Evolutionary conservation across 1,140 invertebrate genomes (phyloP).

Genomic region (Tetragonula clypearis): DNA sequence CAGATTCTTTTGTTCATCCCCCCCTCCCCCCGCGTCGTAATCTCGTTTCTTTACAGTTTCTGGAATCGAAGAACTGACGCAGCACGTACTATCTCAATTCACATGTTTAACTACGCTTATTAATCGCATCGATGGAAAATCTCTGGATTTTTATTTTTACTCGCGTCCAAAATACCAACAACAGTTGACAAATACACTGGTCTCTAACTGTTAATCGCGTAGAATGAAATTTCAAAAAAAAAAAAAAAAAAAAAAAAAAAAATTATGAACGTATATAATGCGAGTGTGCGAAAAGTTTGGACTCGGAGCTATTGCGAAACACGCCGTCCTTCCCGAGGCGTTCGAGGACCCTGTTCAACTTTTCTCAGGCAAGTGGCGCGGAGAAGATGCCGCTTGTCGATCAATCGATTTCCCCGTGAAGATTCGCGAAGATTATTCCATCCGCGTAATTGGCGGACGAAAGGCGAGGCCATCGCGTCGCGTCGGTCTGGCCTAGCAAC

Average conservation of each 20-base stretch:
- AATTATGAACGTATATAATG: background rate
- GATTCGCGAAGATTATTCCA: constrained; percentile 31
- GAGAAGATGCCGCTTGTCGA: background rate
- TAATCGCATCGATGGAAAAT: no score
- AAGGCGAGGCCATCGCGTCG: constrained; percentile 13
- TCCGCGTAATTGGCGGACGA: constrained; percentile 62
- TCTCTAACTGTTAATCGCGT: background rate
- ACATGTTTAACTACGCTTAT: no score
- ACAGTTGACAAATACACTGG: background rate
- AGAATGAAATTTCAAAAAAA: background rate
- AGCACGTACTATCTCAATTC: no score
- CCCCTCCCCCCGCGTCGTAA: background rate
- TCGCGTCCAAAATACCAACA: no score
- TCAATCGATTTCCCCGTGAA: background rate
- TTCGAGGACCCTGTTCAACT: background rate
- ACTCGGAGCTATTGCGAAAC: constrained; percentile 4
- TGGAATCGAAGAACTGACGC: no score
- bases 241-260: background rate
- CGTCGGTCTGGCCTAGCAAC: constrained; percentile 42
- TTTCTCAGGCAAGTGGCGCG: background rate
- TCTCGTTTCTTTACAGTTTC: background rate
- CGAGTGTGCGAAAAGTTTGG: no score
- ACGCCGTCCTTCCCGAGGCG: background rate
- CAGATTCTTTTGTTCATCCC: no score
- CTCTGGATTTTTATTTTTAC: no score